Conservation (phyloP, 2,888 invertebrate genomes). For the Tiliacea citrago region DNA sequence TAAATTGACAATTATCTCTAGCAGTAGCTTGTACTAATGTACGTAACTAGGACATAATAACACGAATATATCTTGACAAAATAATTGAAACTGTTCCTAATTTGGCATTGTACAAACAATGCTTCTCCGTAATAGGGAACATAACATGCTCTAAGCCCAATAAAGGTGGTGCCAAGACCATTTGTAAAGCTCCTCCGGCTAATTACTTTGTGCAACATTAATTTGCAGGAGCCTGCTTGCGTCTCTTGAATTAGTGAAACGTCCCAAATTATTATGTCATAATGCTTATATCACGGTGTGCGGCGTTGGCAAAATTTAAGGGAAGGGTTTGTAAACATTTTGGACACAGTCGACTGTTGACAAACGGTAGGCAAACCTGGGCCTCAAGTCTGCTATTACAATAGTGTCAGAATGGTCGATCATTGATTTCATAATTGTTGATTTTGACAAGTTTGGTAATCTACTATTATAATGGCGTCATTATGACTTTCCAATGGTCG, state of each 20-base stretch:
- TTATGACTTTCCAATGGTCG: too few relatives aligned
- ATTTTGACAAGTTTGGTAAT: too few relatives aligned
- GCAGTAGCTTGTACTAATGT: neutral
- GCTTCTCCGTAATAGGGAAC: slow-evolving; percentile 32
- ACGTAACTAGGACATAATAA: neutral
- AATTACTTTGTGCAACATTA: slow-evolving; percentile 69
- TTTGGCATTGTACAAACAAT: slow-evolving; percentile 43
- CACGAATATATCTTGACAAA: neutral
- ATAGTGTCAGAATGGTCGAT: too few relatives aligned
- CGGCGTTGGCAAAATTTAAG: slow-evolving; percentile 44
- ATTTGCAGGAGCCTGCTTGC: slow-evolving; percentile 60
- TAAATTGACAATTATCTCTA: neutral
- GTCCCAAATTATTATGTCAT: slow-evolving; percentile 63
- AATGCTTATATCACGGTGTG: slow-evolving; percentile 41
- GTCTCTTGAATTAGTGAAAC: slow-evolving; percentile 61
- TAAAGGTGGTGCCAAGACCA: slow-evolving; percentile 63
- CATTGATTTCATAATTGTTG: too few relatives aligned
- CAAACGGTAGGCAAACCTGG: slow-evolving; percentile 24
- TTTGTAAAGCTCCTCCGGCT: slow-evolving; percentile 66
- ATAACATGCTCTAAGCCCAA: slow-evolving; percentile 51
- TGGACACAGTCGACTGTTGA: slow-evolving; percentile 43
- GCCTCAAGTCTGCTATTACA: too few relatives aligned
- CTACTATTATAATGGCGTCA: too few relatives aligned
- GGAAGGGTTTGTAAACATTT: slow-evolving; percentile 54
- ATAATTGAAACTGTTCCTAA: slow-evolving; percentile 27